A percentile compares a stretch with the other conserved stretches of the same genome.
phyloP scores from a whole-genome alignment of 2,797 vertebrate genomes.

The Pipistrellus pygmaeus region DNA sequence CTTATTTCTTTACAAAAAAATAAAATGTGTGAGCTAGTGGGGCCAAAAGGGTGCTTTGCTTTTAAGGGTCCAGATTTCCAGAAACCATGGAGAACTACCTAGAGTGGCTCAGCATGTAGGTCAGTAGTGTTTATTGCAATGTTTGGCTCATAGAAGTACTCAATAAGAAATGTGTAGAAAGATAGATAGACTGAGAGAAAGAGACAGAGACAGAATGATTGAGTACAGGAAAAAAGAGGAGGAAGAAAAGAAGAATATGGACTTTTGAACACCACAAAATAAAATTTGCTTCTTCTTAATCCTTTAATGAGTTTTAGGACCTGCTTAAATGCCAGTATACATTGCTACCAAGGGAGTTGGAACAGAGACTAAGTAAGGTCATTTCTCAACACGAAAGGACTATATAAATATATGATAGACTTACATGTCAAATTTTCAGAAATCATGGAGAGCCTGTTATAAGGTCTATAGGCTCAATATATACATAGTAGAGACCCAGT shows the following conservation, averaged over 20 bases:
- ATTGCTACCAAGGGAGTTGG: not conserved
- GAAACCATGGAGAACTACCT: not conserved
- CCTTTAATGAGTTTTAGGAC: not conserved
- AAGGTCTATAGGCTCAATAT: not conserved
- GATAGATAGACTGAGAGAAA: not conserved
- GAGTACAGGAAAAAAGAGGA: not conserved
- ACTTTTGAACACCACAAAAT: not conserved
- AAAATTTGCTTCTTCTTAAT: not conserved
- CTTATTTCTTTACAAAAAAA: not conserved
- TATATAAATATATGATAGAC: not conserved
- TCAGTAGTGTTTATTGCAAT: not conserved
- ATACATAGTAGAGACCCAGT: not conserved
- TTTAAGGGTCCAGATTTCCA: not conserved
- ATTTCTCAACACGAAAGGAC: not conserved
- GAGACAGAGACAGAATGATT: not conserved
- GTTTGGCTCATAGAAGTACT: not conserved
- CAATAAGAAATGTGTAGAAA: not conserved
- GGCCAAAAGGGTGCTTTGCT: not conserved
- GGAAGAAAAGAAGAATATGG: not conserved
- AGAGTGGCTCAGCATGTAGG: not conserved
- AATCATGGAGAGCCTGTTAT: not conserved
- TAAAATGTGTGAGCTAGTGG: not conserved
- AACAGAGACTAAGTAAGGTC: not conserved
- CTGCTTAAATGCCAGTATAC: not conserved
- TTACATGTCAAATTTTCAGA: not conserved